Evolutionary conservation across 1,140 invertebrate genomes (phyloP), one percentile per base, ranked within the genome.

Genomic region (Sarcophaga peregrina): DNA sequence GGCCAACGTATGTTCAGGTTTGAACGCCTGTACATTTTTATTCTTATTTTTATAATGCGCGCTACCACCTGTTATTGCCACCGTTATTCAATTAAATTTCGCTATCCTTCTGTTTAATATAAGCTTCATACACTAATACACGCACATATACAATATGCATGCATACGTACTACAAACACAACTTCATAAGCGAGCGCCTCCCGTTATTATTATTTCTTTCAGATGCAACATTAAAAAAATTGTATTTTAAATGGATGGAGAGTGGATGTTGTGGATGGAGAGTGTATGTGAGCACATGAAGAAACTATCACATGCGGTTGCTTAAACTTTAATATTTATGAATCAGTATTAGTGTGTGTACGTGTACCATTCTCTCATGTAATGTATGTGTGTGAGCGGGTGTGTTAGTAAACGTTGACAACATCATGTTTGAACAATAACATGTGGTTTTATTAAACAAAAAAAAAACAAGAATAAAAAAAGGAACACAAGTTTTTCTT

Each of bases 341-440:
- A n/a, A 58, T 58, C 25, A 37, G 13, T n/a, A 58, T n/a, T 15
- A n/a, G 54, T 58, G 4, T 4, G 54, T 58, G 54, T 7, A n/a
- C 15, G 10, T 58, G 52, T 58, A 15, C n/a, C 13, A 58, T 5
- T 58, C 11, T 5, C n/a, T 1, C n/a, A 13, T n/a, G n/a, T 37
- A 37, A 37, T 37, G 4, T 37, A 37, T 37, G 25, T 37, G 4
- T 37, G 25, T 37, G 4, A 37, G 25, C 25, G 25, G 25, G 1
- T 37, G 25, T 37, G 25, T 37, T 37, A 37, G 25, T 58, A 58
- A 58, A 58, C 54, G 54, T 13, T 58, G 54, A 58, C 54, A 58
- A 58, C 54, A 58, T 58, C 54, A 58, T 15, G 54, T 58, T 58
- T 58, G 7, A 58, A 58, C 54, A 58, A 58, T 58, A 58, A 58